Base-by-base conservation (phyloP, 64 coral and sea anemone genomes). In the Platygyra sinensis region DNA sequence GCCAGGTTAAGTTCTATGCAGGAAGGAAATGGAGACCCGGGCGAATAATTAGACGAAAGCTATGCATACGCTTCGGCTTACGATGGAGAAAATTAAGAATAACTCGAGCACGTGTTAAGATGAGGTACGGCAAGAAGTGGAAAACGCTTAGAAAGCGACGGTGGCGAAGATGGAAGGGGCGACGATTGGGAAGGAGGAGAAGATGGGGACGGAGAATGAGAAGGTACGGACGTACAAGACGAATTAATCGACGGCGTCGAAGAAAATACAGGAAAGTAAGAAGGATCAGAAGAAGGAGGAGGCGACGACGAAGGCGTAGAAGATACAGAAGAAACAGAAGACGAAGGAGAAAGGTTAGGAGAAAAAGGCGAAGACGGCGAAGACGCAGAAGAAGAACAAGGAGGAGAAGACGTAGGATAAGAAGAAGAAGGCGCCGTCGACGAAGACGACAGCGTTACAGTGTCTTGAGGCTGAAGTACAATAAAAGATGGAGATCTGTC, bases 391-490 rank as follows among this genome's bases (percentile, higher is more conserved):
- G 81, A 50, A 18, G 42, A 52, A 64, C n/a, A 72, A 10, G 81
- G 50, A 85, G 81, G 39, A 85, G 81, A 50, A 85, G 81, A 71
- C 81, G 81, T 12, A 67, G 63, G 13, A 10, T 4, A 12, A 22
- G 81, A 51, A 85, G 81, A 67, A 36, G 81, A 85, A 71, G 20
- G 14, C 81, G 81, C 81, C 33, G 81, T 49, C 38, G 16, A 50
- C 60, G 38, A 85, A 22, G 81, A 36, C 81, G 81, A 71, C 63
- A 50, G 36, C 62, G 81, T 85, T 38, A 51, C 36, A 85, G 81
- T 22, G 62, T 85, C 4, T 22, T 85, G 39, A 10, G 42, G 51
- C 22, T 85, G 22, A 69, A 28, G 39, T 67, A 67, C 42, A 13
- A 24, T 13, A 42, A 22, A 24, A 15, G 0, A 36, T 69, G 19